Evolutionary conservation across 1,140 invertebrate genomes (phyloP).

Genomic region (Drosophila sturtevanti): DNA sequence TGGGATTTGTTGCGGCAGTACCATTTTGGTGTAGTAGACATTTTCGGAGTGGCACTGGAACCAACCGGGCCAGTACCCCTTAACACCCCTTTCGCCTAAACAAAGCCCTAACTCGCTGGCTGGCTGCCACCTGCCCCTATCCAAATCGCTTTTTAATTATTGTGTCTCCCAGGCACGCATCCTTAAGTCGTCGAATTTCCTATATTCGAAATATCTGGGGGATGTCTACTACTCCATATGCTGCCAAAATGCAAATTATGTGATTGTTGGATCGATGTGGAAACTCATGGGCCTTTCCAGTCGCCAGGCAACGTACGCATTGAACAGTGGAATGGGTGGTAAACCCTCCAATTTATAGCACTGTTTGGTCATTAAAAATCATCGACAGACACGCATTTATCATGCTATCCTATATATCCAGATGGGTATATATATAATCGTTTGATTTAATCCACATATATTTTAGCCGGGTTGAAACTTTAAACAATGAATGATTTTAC

Average conservation of each 20-base stretch:
- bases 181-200: conserved; percentile 37
- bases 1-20: conserved; percentile 82
- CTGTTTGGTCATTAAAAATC: conserved; percentile 40
- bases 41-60: conserved; percentile 48
- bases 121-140: conserved; percentile 55
- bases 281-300: conserved; percentile 35
- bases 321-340: conserved; percentile 12
- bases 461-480: background rate
- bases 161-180: conserved; percentile 78
- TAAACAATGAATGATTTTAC: background rate
- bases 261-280: conserved; percentile 66
- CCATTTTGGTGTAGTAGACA: conserved; percentile 80
- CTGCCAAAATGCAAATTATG: conserved; percentile 67
- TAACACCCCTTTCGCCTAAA: background rate
- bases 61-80: conserved; percentile 18
- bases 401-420: conserved; percentile 3
- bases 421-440: background rate
- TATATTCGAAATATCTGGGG: conserved; percentile 37
- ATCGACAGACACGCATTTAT: conserved; percentile 62
- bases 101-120: conserved; percentile 39
- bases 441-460: background rate
- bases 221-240: background rate
- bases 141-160: conserved; percentile 78
- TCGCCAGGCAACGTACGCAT: conserved; percentile 73
- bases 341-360: conserved; percentile 5